Conservation (phyloP, 2,797 vertebrate genomes). For the Leontocebus nigricollis region DNA sequence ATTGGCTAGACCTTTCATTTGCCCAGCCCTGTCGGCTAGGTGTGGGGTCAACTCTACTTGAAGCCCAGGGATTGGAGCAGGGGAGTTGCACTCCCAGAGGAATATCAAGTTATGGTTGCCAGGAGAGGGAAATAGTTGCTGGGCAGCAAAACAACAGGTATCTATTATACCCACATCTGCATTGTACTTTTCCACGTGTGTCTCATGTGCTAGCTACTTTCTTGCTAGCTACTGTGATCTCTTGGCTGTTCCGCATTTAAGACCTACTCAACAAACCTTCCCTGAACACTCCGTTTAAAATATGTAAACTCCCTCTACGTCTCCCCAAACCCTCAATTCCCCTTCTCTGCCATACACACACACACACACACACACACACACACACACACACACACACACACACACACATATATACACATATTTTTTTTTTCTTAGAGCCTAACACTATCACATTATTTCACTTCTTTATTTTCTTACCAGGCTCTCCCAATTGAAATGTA, state of each 20-base stretch:
- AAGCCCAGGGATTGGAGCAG: not conserved
- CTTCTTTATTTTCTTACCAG: conserved; percentile 11
- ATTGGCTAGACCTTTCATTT: not conserved
- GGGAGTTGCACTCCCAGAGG: not conserved
- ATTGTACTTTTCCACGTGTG: not conserved
- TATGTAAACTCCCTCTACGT: not conserved
- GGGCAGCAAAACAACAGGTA: not conserved
- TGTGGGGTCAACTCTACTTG: not conserved
- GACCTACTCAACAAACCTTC: not conserved
- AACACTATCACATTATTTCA: not conserved
- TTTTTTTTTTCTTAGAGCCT: not conserved
- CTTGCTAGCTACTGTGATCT: not conserved
- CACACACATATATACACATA: no score
- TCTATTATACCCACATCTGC: not conserved
- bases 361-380: no score
- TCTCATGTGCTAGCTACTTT: not conserved
- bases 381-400: no score
- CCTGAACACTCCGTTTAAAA: not conserved
- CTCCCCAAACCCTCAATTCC: not conserved
- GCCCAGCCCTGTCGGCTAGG: not conserved
- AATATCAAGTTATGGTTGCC: not conserved
- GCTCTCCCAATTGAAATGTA: not conserved
- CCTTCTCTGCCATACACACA: not conserved
- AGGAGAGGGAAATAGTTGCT: conserved; percentile 33
- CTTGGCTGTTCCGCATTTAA: not conserved